These are phyloP conservation scores for Clostera curtula DNA, from an alignment of 2,888 invertebrate genomes.

Conservation along the genomic window DNA sequence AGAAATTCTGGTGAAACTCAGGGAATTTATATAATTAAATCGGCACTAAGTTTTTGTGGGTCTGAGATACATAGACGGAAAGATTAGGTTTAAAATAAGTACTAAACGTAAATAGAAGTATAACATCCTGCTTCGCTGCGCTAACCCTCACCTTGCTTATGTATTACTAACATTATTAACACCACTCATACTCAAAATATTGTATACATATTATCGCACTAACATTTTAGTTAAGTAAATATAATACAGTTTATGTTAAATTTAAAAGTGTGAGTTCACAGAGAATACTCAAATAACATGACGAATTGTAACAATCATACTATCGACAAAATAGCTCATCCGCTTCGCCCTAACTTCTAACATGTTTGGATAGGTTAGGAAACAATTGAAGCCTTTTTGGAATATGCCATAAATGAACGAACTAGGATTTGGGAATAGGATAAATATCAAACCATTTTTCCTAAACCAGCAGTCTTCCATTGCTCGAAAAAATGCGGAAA, in stretches of 20 bases:
- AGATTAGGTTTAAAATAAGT: constrained; percentile 6
- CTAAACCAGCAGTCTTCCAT: no score
- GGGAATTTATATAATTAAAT: constrained; percentile 12
- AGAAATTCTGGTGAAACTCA: constrained; percentile 17
- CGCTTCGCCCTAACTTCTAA: constrained; percentile 73
- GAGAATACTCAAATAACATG: constrained; percentile 43
- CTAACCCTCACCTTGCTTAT: constrained; percentile 32
- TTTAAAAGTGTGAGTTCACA: constrained; percentile 28
- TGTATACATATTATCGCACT: constrained; percentile 12
- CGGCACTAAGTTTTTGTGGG: constrained; percentile 6
- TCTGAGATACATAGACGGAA: constrained; percentile 9
- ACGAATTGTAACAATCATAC: constrained; percentile 45
- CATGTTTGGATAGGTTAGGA: constrained; percentile 25
- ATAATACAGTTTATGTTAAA: constrained; percentile 13
- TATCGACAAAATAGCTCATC: constrained; percentile 51
- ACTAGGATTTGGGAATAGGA: no score
- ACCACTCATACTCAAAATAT: constrained; percentile 7
- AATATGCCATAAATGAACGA: background rate
- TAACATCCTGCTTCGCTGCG: constrained; percentile 45
- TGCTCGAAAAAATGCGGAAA: no score
- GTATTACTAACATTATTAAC: constrained; percentile 19
- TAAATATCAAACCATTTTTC: no score
- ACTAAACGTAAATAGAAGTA: constrained; percentile 14
- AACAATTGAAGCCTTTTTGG: constrained; percentile 4
- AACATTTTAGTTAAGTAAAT: constrained; percentile 15